Evolutionary conservation across 2,888 invertebrate genomes (phyloP).

Genomic region (Geotrupes spiniger): DNA sequence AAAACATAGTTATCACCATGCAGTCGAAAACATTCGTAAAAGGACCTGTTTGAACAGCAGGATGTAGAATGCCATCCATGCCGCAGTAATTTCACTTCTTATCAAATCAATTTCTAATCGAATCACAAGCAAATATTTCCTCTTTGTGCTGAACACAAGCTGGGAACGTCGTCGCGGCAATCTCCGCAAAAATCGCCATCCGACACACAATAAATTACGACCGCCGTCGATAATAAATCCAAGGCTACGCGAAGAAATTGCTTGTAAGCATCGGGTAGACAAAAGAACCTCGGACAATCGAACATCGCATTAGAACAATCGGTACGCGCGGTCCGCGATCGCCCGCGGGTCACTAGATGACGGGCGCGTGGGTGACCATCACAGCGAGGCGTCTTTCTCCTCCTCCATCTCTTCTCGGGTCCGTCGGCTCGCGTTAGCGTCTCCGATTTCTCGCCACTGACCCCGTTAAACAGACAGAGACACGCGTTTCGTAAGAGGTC

Average conservation of each 20-base stretch:
- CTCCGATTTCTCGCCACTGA: constrained; percentile 44
- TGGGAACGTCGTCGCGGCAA: background rate
- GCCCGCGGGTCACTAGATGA: constrained; percentile 15
- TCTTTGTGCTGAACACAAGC: background rate
- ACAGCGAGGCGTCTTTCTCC: constrained; percentile 26
- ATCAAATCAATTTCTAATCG: no score
- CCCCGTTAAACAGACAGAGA: constrained; percentile 37
- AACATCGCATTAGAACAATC: constrained; percentile 21
- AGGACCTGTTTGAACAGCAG: no score
- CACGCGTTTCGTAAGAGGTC: constrained; percentile 41
- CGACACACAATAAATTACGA: constrained; percentile 2
- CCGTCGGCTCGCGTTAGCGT: constrained; percentile 39
- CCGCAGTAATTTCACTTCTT: no score
- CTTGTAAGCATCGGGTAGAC: constrained; percentile 1
- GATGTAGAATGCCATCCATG: no score
- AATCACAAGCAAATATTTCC: background rate
- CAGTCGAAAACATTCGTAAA: no score
- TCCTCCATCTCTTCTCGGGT: constrained; percentile 28
- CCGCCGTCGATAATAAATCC: constrained; percentile 1
- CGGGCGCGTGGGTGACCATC: constrained; percentile 41
- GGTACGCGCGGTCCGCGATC: constrained; percentile 1
- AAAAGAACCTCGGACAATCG: constrained; percentile 6
- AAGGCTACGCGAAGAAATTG: constrained; percentile 1
- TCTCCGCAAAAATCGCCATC: constrained; percentile 7
- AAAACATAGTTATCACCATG: no score